Evolutionary conservation across 2,888 invertebrate species (phyloP).

Genomic region (Tetheella fluctuosa): DNA sequence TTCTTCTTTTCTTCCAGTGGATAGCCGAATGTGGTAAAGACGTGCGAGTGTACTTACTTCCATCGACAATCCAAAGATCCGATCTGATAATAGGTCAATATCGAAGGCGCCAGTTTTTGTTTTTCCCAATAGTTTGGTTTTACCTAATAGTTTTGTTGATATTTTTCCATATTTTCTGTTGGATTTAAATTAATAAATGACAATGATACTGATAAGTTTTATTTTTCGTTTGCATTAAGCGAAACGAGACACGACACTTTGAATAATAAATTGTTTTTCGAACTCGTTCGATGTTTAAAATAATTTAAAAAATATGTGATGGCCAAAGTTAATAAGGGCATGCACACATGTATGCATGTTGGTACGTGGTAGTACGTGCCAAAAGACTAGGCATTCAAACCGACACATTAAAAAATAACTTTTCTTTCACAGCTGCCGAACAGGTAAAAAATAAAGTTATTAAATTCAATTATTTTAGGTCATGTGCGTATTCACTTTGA

Average conservation of each 20-base stretch:
- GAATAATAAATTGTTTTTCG: background rate
- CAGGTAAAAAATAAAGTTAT: slow-evolving; percentile 11
- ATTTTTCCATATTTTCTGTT: too few relatives aligned
- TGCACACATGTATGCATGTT: background rate
- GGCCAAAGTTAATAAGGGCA: background rate
- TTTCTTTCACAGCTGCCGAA: slow-evolving; percentile 10
- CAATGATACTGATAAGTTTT: too few relatives aligned
- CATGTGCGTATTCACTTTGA: background rate
- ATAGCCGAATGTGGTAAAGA: too few relatives aligned
- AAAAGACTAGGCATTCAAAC: background rate
- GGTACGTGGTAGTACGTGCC: background rate
- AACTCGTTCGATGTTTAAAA: background rate
- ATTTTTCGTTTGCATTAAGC: background rate
- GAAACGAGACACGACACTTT: background rate
- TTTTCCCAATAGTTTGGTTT: too few relatives aligned
- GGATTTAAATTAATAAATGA: too few relatives aligned
- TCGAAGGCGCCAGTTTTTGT: too few relatives aligned
- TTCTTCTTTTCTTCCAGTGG: too few relatives aligned
- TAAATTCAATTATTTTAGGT: background rate
- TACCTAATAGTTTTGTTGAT: too few relatives aligned
- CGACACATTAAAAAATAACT: background rate
- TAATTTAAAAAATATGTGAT: background rate
- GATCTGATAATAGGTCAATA: too few relatives aligned
- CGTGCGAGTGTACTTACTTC: too few relatives aligned
- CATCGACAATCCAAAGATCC: too few relatives aligned